Conservation (phyloP, 2,888 invertebrate species). For the Caenorhabditis imperialis region DNA sequence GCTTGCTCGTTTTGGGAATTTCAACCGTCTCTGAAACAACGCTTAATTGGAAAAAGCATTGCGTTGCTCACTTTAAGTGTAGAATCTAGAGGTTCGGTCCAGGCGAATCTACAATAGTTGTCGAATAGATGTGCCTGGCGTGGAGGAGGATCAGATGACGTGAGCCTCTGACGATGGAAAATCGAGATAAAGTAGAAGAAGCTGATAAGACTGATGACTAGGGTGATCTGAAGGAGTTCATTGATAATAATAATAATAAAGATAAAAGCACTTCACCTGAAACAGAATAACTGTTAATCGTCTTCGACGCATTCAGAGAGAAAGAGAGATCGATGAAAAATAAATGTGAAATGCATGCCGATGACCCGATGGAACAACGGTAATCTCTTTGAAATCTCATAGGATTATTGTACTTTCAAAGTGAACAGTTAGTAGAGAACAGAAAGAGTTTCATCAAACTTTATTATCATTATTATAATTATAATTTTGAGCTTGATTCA, state of each 20-base stretch:
- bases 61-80: slow-evolving; percentile 35
- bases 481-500: too few species aligned
- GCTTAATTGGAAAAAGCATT: not conserved
- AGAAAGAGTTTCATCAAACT: too few species aligned
- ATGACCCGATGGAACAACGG: not conserved
- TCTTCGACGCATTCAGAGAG: too few species aligned
- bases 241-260: too few species aligned
- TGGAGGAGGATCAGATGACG: too few species aligned
- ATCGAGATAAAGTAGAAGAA: slow-evolving; percentile 13
- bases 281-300: too few species aligned
- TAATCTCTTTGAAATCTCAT: not conserved
- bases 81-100: slow-evolving; percentile 51
- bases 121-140: slow-evolving; percentile 55
- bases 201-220: slow-evolving; percentile 1
- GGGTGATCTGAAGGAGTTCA: slow-evolving; percentile 5
- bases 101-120: slow-evolving; percentile 51
- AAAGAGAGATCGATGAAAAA: too few species aligned
- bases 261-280: too few species aligned
- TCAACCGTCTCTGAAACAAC: slow-evolving; percentile 29
- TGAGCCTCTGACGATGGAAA: too few species aligned
- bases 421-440: not conserved
- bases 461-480: too few species aligned
- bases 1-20: slow-evolving; percentile 18
- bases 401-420: slow-evolving; percentile 14
- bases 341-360: too few species aligned